A percentile compares a stretch with the other conserved stretches of the same genome.
phyloP scores from a whole-genome alignment of 2,113 vertebrate species.

The Neodon shergylaensis region DNA sequence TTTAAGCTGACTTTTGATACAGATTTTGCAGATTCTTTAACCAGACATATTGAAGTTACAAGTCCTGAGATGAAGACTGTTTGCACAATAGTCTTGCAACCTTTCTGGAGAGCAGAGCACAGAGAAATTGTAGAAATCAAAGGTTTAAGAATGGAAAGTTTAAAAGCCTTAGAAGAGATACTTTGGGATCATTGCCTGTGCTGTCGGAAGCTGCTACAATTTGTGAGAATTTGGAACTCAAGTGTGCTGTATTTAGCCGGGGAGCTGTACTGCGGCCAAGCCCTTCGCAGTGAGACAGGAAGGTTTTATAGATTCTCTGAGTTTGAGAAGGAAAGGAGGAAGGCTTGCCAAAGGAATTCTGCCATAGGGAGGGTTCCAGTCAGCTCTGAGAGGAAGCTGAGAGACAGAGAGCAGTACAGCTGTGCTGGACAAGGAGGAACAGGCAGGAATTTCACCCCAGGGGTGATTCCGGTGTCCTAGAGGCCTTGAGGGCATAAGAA shows the following conservation, averaged over 20 bases:
- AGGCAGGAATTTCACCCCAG: not conserved
- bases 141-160: not conserved
- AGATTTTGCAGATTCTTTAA: not conserved
- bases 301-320: not conserved
- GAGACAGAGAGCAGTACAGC: not conserved
- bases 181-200: not conserved
- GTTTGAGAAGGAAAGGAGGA: not conserved
- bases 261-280: not conserved
- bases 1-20: not conserved
- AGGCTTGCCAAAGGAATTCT: not conserved
- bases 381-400: not conserved
- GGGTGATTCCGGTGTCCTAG: not conserved
- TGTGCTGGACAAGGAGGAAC: not conserved
- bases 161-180: not conserved
- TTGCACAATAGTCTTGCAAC: not conserved
- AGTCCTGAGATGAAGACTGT: not conserved
- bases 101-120: not conserved
- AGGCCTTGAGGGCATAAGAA: not conserved
- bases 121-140: not conserved
- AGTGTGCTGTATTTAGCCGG: not conserved
- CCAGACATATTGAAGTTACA: not conserved
- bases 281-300: not conserved
- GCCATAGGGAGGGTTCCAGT: not conserved
- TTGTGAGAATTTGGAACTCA: not conserved
- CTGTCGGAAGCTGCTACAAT: not conserved